Evolutionary conservation across 2,113 vertebrate species (phyloP).

Genomic region (Macroglossus sobrinus): DNA sequence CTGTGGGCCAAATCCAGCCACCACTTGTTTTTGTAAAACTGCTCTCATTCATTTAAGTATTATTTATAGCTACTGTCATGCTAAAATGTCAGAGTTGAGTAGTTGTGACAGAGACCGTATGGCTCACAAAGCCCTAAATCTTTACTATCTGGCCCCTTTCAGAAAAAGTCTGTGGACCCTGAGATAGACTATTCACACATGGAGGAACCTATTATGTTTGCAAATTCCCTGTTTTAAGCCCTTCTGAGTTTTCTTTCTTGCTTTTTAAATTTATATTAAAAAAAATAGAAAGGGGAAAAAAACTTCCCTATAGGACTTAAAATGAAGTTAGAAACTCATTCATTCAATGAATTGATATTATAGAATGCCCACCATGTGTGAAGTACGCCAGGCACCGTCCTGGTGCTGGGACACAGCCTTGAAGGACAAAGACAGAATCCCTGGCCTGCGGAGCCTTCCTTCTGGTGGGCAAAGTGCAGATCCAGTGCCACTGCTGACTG

Average conservation of each 20-base stretch:
- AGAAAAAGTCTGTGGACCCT: not conserved
- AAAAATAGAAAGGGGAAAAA: not conserved
- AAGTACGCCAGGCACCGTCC: not conserved
- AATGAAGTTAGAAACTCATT: not conserved
- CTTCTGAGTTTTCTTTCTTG: not conserved
- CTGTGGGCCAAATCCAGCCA: not conserved
- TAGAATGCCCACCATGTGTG: rapidly evolving
- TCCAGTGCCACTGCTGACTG: not conserved
- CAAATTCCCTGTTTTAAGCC: not conserved
- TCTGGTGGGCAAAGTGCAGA: not conserved
- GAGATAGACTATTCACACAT: not conserved
- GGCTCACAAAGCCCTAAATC: not conserved
- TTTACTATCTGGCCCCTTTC: not conserved
- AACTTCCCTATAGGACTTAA: not conserved
- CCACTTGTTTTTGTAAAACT: not conserved
- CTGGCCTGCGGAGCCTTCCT: not conserved
- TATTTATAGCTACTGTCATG: not conserved
- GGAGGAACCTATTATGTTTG: not conserved
- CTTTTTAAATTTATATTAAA: not conserved
- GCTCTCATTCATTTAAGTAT: not conserved
- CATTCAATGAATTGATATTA: not conserved
- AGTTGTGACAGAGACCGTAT: not conserved
- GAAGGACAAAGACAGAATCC: not conserved
- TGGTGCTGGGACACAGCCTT: no score
- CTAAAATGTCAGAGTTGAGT: not conserved